These are phyloP conservation scores for Tuberolachnus salignus DNA, from an alignment of 2,888 invertebrate genomes.

Conservation along the genomic window DNA sequence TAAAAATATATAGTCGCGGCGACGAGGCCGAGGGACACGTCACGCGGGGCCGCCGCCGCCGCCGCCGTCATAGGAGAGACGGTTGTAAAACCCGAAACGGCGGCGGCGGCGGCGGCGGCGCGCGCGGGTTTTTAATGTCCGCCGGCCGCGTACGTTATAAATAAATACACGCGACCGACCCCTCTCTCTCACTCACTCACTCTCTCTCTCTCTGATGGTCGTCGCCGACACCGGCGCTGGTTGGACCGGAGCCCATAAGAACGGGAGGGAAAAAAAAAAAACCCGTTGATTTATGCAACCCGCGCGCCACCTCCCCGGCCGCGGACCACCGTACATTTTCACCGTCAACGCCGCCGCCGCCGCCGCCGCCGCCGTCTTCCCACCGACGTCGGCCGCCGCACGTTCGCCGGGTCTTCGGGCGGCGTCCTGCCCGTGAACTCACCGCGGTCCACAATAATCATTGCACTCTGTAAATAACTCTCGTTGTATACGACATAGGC, in stretches of 20 bases:
- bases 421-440: too few relatives aligned
- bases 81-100: constrained; percentile 37
- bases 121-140: constrained; percentile 47
- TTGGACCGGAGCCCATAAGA: constrained; percentile 51
- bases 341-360: background rate
- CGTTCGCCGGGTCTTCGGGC: too few relatives aligned
- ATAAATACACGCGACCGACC: background rate
- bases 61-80: constrained; percentile 40
- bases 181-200: constrained; percentile 14
- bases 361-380: background rate
- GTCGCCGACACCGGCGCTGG: constrained; percentile 4
- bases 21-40: background rate
- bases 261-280: background rate
- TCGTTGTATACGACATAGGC: too few relatives aligned
- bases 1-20: too few relatives aligned
- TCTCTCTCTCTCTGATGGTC: too few relatives aligned
- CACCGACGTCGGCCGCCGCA: too few relatives aligned
- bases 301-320: background rate
- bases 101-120: constrained; percentile 24
- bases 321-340: background rate
- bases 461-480: too few relatives aligned
- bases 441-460: too few relatives aligned
- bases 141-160: constrained; percentile 16
- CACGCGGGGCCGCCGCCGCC: background rate
- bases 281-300: constrained; percentile 44